These are phyloP conservation scores for Xyrichtys novacula DNA, from an alignment of 2,797 vertebrate genomes.

Conservation along the genomic window DNA sequence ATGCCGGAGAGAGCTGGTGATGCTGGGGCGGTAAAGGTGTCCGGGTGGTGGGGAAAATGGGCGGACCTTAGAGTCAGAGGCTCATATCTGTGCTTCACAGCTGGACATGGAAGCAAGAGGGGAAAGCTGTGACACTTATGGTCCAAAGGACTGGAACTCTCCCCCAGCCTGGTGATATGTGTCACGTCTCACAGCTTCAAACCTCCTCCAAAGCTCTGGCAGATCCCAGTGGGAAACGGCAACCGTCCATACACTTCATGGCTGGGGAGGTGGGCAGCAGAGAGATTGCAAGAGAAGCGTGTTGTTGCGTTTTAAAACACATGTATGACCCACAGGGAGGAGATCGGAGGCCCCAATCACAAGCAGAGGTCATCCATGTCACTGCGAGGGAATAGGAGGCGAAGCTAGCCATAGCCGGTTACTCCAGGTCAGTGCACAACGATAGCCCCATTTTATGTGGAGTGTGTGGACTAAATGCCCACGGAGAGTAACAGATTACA, in stretches of 20 bases:
- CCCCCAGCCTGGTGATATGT: conserved; percentile 28
- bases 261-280: conserved; percentile 1
- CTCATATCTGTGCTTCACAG: conserved; percentile 50
- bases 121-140: conserved; percentile 28
- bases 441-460: conserved; percentile 55
- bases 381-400: conserved; percentile 46
- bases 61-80: conserved; percentile 23
- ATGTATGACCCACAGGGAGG: conserved; percentile 56
- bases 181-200: conserved; percentile 44
- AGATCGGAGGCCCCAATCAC: conserved; percentile 68
- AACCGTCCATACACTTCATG: background rate
- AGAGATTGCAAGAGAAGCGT: conserved; percentile 20
- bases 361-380: conserved; percentile 67
- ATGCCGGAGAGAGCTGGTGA: conserved; percentile 15
- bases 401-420: conserved; percentile 46
- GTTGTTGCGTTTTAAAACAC: conserved; percentile 57
- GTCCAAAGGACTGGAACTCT: conserved; percentile 56
- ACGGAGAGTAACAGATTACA: conserved; percentile 43
- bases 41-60: conserved; percentile 13
- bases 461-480: conserved; percentile 47
- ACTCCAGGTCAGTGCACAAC: conserved; percentile 67
- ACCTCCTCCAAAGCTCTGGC: conserved; percentile 42
- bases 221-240: conserved; percentile 32
- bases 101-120: conserved; percentile 31
- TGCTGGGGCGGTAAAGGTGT: conserved; percentile 1